Evolutionary conservation across 2,888 invertebrate species (phyloP).

Genomic region (Dynastes grantii): DNA sequence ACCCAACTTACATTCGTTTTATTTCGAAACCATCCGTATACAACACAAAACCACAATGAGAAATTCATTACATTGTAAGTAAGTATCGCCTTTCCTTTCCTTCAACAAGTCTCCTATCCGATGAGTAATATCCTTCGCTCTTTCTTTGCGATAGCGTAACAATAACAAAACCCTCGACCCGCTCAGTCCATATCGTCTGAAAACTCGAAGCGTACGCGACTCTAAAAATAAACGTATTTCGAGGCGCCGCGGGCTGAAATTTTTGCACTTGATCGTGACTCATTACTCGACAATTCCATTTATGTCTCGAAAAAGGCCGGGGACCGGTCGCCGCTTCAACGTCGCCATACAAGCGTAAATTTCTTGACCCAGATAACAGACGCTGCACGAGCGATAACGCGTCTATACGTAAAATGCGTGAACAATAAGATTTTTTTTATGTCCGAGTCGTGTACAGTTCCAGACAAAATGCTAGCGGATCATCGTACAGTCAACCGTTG

Average conservation of each 20-base stretch:
- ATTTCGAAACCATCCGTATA: no score
- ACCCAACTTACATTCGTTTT: no score
- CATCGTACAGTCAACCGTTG: no score
- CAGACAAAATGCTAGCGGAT: no score
- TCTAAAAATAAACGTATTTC: conserved; percentile 27
- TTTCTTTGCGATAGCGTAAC: not conserved
- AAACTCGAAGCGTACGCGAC: conserved; percentile 15
- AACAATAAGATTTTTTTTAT: not conserved
- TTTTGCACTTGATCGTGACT: conserved; percentile 49
- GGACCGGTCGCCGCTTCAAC: conserved; percentile 30
- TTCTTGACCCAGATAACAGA: conserved; percentile 53
- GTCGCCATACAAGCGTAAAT: conserved; percentile 48
- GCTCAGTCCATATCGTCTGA: conserved; percentile 8
- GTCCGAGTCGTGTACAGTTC: no score
- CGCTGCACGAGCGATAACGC: not conserved
- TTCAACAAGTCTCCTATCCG: conserved; percentile 1
- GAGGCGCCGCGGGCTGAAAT: conserved; percentile 17
- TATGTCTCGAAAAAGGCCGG: conserved; percentile 53
- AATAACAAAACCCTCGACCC: conserved; percentile 13
- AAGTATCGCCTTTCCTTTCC: not conserved
- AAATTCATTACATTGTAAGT: no score
- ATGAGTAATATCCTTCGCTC: conserved; percentile 19
- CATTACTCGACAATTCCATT: conserved; percentile 53
- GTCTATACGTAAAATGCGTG: not conserved
- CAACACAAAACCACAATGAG: no score